A percentile compares a stretch with the other conserved stretches of the same genome.
phyloP scores from a whole-genome alignment of 2,888 invertebrate species.

The Amblyjoppa fuscipennis region DNA sequence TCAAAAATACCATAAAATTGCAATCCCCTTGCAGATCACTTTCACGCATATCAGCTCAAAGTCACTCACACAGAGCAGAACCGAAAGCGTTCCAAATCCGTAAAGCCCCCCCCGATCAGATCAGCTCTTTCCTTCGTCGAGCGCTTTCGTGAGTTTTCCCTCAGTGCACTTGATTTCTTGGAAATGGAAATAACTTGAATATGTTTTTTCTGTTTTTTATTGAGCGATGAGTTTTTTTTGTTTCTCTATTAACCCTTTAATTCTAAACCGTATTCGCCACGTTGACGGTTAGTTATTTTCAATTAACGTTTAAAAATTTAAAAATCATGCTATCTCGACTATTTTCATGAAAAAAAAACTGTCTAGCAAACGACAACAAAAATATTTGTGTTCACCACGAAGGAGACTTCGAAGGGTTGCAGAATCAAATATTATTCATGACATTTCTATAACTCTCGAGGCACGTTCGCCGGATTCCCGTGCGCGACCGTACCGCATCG shows the following conservation, averaged over 20 bases:
- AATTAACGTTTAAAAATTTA: too few species aligned
- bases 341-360: background rate
- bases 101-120: constrained; percentile 58
- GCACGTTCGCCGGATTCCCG: background rate
- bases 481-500: constrained; percentile 41
- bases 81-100: constrained; percentile 7
- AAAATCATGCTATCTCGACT: too few species aligned
- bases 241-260: too few species aligned
- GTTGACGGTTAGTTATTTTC: too few species aligned
- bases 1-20: constrained; percentile 60
- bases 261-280: too few species aligned
- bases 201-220: background rate
- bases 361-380: background rate
- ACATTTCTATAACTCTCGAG: constrained; percentile 23
- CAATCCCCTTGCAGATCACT: constrained; percentile 40
- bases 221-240: background rate
- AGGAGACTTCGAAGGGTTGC: too few species aligned
- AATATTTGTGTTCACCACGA: too few species aligned
- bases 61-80: background rate
- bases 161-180: background rate
- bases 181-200: background rate
- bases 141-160: constrained; percentile 7
- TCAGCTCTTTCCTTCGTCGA: constrained; percentile 60
- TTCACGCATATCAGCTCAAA: constrained; percentile 8
- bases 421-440: constrained; percentile 57